Evolutionary conservation across 2,113 vertebrate species (phyloP), one percentile per base, ranked within the genome.

Genomic region (Polyodon spathula): DNA sequence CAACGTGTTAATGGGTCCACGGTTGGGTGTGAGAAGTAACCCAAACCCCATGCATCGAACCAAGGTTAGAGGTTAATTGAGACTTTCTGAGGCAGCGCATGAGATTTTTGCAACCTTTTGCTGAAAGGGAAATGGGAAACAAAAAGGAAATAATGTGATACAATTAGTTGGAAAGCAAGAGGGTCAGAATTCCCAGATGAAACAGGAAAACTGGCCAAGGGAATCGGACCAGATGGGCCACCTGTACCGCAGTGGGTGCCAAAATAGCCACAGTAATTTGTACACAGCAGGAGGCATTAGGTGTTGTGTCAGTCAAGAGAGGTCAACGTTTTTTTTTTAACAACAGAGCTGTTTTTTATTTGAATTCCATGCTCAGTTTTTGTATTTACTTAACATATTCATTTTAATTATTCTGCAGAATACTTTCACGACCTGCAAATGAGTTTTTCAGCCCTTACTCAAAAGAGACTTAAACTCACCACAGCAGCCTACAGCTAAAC

Each of bases 121-220:
- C 81, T 73, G 77, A 78, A 68, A 86, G 82, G 74, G 84, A 83
- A 84, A 74, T 81, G 71, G 73, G 66, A 73, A 81, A 93, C 85
- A 90, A 92, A 92, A 89, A 87, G 76, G 81, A 85, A 73, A 93
- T 90, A 94, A 92, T 90, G 88, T 92, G 89, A 94, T 93, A 93
- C 88, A 94, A 95, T 95, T 92, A 92, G 88, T 85, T 73, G 82
- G 84, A 91, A 90, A 88, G 81, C 82, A 81, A 71, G 77, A 86
- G 80, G 76, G 86, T 84, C 83, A 82, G 76, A 88, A 88, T 85
- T 85, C 74, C 79, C 80, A 84, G 83, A 91, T 85, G 73, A 79
- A 79, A 86, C 67, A 77, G 65, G 70, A 83, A 81, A 81, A 79
- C 71, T 76, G 69, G 78, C 77, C 75, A 71, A 79, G 81, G 80